Conservation (phyloP, 2,113 vertebrate species). For the Ciconia stormi region DNA sequence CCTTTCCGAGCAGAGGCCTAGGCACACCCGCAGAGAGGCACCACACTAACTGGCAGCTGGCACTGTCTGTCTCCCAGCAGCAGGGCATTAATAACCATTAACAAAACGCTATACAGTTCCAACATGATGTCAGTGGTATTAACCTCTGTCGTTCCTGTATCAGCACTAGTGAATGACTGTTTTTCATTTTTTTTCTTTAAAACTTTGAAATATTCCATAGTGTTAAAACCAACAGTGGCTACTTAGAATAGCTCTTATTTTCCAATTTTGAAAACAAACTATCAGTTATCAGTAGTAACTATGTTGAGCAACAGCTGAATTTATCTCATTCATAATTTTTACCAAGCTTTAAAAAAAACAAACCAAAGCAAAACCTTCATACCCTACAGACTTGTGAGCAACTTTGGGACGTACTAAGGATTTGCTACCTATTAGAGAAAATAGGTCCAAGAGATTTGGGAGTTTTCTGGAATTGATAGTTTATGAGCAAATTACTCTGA, state of each 20-base stretch:
- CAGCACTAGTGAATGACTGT: not conserved
- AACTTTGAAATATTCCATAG: conserved; percentile 1
- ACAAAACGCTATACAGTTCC: conserved; percentile 37
- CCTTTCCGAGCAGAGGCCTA: not conserved
- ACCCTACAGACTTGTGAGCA: not conserved
- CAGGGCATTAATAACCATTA: conserved; percentile 59
- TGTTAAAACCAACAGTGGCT: not conserved
- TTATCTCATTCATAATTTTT: not conserved
- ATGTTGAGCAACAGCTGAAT: not conserved
- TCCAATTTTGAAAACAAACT: not conserved
- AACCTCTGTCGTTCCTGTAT: conserved; percentile 40
- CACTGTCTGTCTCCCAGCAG: conserved; percentile 58
- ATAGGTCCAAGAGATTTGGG: not conserved
- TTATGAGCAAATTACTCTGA: not conserved
- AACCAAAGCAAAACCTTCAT: not conserved
- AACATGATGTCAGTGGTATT: conserved; percentile 55
- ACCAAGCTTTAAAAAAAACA: not conserved
- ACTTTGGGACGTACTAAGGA: not conserved
- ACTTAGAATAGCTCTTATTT: not conserved
- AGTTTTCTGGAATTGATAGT: not conserved
- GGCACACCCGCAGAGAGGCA: not conserved
- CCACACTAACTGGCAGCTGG: conserved; percentile 29
- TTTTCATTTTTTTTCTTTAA: not conserved
- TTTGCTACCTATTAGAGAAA: not conserved
- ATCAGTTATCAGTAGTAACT: not conserved